Evolutionary conservation across 2,113 vertebrate species (phyloP).

Genomic region (Carassius carassius): DNA sequence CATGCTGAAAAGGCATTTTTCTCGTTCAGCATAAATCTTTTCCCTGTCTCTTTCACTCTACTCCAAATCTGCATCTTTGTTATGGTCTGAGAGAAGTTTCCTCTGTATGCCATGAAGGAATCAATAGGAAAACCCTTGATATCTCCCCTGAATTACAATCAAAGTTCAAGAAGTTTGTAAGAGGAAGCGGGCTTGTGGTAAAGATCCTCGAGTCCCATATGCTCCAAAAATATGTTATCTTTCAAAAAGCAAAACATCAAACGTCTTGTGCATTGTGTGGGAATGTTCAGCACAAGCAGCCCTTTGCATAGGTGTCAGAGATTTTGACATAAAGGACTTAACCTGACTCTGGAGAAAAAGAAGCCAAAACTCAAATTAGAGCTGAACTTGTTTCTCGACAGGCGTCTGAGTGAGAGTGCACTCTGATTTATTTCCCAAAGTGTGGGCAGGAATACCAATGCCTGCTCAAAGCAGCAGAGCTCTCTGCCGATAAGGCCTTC

Average conservation of each 20-base stretch:
- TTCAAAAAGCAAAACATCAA: constrained; percentile 24
- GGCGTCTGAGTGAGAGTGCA: constrained; percentile 69
- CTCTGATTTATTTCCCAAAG: constrained; percentile 61
- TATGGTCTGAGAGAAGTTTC: not conserved
- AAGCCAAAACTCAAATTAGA: constrained; percentile 51
- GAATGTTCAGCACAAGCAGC: constrained; percentile 19
- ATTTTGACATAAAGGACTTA: constrained; percentile 48
- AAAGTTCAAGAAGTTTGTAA: constrained; percentile 41
- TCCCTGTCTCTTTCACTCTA: not conserved
- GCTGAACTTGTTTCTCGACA: constrained; percentile 59
- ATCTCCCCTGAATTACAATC: constrained; percentile 38
- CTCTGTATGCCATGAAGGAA: not conserved
- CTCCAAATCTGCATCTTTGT: constrained; percentile 13
- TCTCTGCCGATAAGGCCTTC: constrained; percentile 59
- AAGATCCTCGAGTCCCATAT: constrained; percentile 15
- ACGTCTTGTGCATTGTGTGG: constrained; percentile 7
- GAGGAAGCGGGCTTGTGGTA: constrained; percentile 27
- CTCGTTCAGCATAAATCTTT: constrained; percentile 16
- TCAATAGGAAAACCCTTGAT: constrained; percentile 10
- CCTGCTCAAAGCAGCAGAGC: constrained; percentile 65
- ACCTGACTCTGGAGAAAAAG: constrained; percentile 46
- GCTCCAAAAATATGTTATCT: constrained; percentile 34
- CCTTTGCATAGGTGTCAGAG: constrained; percentile 32
- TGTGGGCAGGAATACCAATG: constrained; percentile 74
- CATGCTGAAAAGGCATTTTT: constrained; percentile 22